Conservation (phyloP, 1,140 invertebrate species). For the Drosophila bipectinata region DNA sequence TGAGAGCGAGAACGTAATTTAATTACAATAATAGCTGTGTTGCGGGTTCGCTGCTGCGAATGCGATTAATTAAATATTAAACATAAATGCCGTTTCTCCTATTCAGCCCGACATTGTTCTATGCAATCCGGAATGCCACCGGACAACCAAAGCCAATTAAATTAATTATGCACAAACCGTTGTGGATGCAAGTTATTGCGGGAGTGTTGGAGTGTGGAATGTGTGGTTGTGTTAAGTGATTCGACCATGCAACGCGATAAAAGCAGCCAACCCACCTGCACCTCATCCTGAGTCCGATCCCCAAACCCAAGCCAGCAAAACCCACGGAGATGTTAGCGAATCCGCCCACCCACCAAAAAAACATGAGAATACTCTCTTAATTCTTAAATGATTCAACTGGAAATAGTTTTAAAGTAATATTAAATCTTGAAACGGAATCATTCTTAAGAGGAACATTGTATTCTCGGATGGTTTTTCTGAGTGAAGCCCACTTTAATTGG, state of each 20-base stretch:
- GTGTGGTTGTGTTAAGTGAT: constrained; percentile 38
- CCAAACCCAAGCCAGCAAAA: constrained; percentile 10
- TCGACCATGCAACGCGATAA: constrained; percentile 42
- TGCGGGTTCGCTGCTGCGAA: constrained; percentile 18
- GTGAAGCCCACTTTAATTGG: constrained; percentile 33
- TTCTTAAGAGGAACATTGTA: not conserved
- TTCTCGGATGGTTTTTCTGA: not conserved
- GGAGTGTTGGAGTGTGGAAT: constrained; percentile 32
- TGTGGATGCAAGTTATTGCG: constrained; percentile 28
- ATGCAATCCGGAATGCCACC: constrained; percentile 33
- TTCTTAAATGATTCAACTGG: not conserved
- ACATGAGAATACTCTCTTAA: not conserved
- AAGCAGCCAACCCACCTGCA: constrained; percentile 20
- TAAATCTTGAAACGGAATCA: not conserved
- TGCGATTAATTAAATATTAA: constrained; percentile 76
- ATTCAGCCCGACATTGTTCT: constrained; percentile 36
- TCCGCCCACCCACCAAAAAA: constrained; percentile 7
- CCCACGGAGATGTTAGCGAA: constrained; percentile 27
- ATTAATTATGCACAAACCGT: constrained; percentile 65
- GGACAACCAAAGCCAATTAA: constrained; percentile 70
- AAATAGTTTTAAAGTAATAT: no score
- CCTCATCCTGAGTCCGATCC: not conserved
- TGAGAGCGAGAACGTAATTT: constrained; percentile 28
- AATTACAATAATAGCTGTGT: constrained; percentile 41
- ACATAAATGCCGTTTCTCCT: constrained; percentile 38